Base-by-base conservation (phyloP, 2,888 invertebrate species). In the Tiliacea aurago region DNA sequence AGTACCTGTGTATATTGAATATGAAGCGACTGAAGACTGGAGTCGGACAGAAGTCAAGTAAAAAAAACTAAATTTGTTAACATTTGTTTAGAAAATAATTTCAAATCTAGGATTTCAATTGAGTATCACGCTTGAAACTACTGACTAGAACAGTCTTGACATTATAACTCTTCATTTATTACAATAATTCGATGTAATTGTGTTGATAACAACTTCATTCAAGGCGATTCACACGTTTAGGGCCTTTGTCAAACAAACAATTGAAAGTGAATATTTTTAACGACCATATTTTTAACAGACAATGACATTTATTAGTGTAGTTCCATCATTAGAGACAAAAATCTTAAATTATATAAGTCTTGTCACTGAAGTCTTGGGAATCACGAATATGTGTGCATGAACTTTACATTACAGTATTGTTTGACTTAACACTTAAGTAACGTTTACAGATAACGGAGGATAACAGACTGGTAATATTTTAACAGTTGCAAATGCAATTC, bases 191-290 rank as follows among this genome's bases (percentile, higher is more conserved):
- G 70, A 83, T 82, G 78, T 82, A 78, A 84, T 84, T 87, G 76
- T 78, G 71, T 76, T 71, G 86, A 86, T 84, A 84, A 80, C 73
- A 64, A 66, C 86, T 84, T 72, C 86, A 86, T 88, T 88, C 88
- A 90, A 93, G 91, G 91, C 86, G 87, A 89, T 91, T 91, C 91
- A 91, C 94, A 92, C 91, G 88, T 91, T 90, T 88, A 88, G 78
- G 80, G 84, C 88, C 86, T 91, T 90, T 90, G 90, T 91, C 80
- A 84, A 80, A 82, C 59, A 72, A 87, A 91, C 90, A 91, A 90
- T 90, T 84, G 87, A 84, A 78, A 76, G 84, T 83, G 79, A 82
- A 83, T 84, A 76, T 76, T 81, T 81, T 82, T 76, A 86, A 84
- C 75, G 73, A 78, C 81, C 81, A 75, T 58, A 47, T 85, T 75